phyloP scores from a whole-genome alignment of 1,140 invertebrate genomes.

The Zaprionus gabonicus region DNA sequence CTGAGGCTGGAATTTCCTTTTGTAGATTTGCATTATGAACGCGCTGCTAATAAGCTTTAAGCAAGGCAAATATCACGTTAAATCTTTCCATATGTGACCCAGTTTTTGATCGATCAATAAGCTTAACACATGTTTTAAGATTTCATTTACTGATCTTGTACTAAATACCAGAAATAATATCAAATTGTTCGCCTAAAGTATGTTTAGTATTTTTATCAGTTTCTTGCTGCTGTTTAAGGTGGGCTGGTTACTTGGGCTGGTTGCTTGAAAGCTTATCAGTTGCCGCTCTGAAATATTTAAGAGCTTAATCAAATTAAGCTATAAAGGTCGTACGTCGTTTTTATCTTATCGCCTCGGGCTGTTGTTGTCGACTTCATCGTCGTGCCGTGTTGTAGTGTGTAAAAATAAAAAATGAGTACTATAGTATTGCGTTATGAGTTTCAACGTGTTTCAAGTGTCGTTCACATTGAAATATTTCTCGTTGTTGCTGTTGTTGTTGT shows the following conservation, averaged over 20 bases:
- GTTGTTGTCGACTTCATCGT: slow-evolving; percentile 28
- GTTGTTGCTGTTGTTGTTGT: background rate
- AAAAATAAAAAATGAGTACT: slow-evolving; percentile 25
- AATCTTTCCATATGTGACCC: background rate
- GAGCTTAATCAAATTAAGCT: slow-evolving; percentile 82
- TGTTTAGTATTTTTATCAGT: slow-evolving; percentile 46
- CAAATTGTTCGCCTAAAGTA: slow-evolving; percentile 1
- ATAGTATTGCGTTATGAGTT: slow-evolving; percentile 39
- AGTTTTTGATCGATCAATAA: background rate
- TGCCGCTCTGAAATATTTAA: slow-evolving; percentile 65
- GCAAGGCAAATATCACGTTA: background rate
- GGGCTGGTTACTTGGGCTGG: slow-evolving; percentile 11
- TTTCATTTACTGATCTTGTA: background rate
- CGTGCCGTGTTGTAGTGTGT: slow-evolving; percentile 25
- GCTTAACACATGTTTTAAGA: slow-evolving; percentile 1
- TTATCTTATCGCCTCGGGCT: slow-evolving; percentile 65
- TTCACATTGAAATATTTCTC: slow-evolving; percentile 47
- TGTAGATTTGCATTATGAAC: background rate
- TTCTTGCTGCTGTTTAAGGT: slow-evolving; percentile 14
- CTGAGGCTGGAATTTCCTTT: slow-evolving; percentile 2
- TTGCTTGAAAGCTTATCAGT: slow-evolving; percentile 35
- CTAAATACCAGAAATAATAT: slow-evolving; percentile 1
- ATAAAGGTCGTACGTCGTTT: slow-evolving; percentile 75
- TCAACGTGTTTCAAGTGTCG: slow-evolving; percentile 49
- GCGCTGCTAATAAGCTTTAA: background rate